Evolutionary conservation across 2,113 vertebrate genomes (phyloP), one percentile per base, ranked within the genome.

Genomic region (Crypturellus undulatus): DNA sequence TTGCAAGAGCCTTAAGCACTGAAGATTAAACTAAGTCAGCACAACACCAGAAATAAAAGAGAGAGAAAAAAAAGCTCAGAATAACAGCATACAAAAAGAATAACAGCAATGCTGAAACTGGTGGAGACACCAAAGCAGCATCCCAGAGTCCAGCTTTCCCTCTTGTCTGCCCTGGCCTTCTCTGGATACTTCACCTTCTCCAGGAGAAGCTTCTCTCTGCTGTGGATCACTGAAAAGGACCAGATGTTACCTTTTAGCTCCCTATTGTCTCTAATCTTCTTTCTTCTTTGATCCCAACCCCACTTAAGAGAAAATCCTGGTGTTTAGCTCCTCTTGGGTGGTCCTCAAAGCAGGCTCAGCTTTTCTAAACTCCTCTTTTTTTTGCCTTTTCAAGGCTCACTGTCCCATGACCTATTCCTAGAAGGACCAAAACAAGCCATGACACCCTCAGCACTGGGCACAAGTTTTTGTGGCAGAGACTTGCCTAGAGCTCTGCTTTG

Each of bases 311-410:
- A 94, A 97, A 81, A 75, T 83, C 79, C 86, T 91, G 40, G 1
- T 79, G 95, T 97, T 97, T 96, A 97, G 70, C 71, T 93, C 92
- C 90, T 96, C 96, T 96, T 96, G 97, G 95, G 97, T 97, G 97
- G 95, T 97, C 97, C 76, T 96, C 3, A 3, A 47, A 82, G 85
- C 97, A 96, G 84, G 71, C 76, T 95, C 94, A 84, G 82, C 87
- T 96, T 81, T 97, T 97, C 95, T 93, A 95, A 89, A 80, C 78
- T 96, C 88, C 95, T 80, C 79, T 91, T 96, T 92, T n/a, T 96
- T 94, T 95, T 81, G 79, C 93, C 76, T 96, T 96, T 82, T 92
- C 86, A 73, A 62, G 87, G 79, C 84, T 95, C 47, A 43, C 87
- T 89, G 69, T 71, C 68, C 3, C 0, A 54, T 77, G 72, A 85